Base-by-base conservation (phyloP, 2,888 invertebrate genomes). In the Gymnosoma rotundatum region DNA sequence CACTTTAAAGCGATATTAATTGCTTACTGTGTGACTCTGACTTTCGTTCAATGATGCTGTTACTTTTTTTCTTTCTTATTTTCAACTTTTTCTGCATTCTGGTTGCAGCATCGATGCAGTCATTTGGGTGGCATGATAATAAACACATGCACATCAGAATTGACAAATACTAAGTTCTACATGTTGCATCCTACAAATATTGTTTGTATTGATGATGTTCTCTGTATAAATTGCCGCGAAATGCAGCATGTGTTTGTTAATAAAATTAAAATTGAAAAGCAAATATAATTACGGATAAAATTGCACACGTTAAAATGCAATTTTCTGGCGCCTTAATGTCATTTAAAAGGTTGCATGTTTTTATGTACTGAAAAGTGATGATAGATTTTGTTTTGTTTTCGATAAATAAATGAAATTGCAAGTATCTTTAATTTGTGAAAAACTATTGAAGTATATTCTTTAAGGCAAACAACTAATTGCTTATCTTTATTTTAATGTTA, bases 291-390 rank as follows among this genome's bases (percentile, higher is more conserved):
- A 80, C 36, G 72, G 32, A 66, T 63, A 58, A 78, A 72, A 70
- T 78, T 80, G 76, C 72, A 78, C 56, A 83, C 76, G 80, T 80
- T 67, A 42, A 80, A 80, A 76, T 72, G 76, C 72, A 83, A 80
- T 80, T 83, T 83, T 63, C 73, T 73, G 83, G 83, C 83, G 83
- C 83, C 83, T 76, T 63, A 80, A 72, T 83, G 72, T 63, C 61
- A 69, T 69, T 74, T 61, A 10, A 61, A 74, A 67, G 69, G 38
- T 36, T 61, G 32, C 50, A 42, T 66, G 4, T 48, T 5, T 21
- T 36, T 56, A 5, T 64, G 56, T 10, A 45, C 18, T 64, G 0
- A 56, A 64, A 64, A 32, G 1, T 42, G 14, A 42, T 10, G 32
- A 2, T 32, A 5, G 10, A 42, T 42, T 42, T 12, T n/a, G 16